Percentiles rank a stretch among this genome's conserved stretches.
Conservation (phyloP, 1,140 invertebrate species). For the Euwallacea fornicatus region DNA sequence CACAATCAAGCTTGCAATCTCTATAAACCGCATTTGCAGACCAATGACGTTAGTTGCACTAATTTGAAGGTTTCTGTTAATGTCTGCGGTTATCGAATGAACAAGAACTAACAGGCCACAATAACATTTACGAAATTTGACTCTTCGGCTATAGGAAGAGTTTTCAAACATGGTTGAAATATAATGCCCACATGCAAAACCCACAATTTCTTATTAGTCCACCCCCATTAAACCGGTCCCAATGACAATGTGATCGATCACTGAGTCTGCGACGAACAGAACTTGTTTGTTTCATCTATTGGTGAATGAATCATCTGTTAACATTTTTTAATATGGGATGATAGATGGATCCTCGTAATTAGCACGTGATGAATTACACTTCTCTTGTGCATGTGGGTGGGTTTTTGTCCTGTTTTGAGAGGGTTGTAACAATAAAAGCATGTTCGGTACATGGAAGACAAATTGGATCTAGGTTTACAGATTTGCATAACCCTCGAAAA, state of each 20-base stretch:
- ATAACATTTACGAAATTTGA: not conserved
- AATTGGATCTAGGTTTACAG: too few relatives aligned
- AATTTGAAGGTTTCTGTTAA: not conserved
- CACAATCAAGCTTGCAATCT: conserved; percentile 1
- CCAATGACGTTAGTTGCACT: conserved; percentile 7
- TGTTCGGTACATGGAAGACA: too few relatives aligned
- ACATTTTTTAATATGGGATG: conserved; percentile 28
- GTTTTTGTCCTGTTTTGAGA: not conserved
- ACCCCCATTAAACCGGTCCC: conserved; percentile 6
- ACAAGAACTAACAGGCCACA: too few relatives aligned
- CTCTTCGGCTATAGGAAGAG: not conserved
- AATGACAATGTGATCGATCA: conserved; percentile 29
- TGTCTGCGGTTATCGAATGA: not conserved
- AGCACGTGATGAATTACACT: conserved; percentile 20
- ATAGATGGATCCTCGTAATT: conserved; percentile 19
- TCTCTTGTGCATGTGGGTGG: conserved; percentile 3
- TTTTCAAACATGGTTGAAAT: not conserved
- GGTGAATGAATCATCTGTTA: conserved; percentile 28
- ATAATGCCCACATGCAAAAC: conserved; percentile 6
- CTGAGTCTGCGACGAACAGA: conserved; percentile 5
- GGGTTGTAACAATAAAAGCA: not conserved
- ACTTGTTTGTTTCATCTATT: conserved; percentile 30
- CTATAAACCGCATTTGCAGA: not conserved
- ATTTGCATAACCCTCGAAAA: too few relatives aligned
- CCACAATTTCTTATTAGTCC: conserved; percentile 15